phyloP scores from a whole-genome alignment of 1,140 invertebrate genomes.

The Holotrichia oblita region DNA sequence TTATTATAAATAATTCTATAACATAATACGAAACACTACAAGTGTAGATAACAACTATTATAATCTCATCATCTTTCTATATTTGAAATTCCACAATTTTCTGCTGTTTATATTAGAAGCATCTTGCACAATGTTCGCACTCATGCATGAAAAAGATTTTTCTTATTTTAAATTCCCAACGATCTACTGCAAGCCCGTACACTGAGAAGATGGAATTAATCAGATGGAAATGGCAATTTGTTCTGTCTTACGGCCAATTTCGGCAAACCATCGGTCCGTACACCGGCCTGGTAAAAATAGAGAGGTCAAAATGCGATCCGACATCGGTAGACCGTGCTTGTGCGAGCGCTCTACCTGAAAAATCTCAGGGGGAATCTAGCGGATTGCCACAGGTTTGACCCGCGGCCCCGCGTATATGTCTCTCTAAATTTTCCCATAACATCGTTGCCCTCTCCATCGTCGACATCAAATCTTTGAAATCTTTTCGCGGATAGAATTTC shows the following conservation, averaged over 20 bases:
- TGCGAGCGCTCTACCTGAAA: not conserved
- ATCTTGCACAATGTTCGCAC: too few species aligned
- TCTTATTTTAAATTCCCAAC: not conserved
- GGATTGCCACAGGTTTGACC: slow-evolving; percentile 10
- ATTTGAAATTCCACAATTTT: too few species aligned
- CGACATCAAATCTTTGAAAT: slow-evolving; percentile 13
- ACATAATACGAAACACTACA: too few species aligned
- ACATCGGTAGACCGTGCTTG: slow-evolving; percentile 10
- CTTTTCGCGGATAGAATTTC: slow-evolving; percentile 12
- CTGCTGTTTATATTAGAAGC: too few species aligned
- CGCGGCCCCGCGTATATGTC: slow-evolving; percentile 9
- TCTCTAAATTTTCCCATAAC: slow-evolving; percentile 8
- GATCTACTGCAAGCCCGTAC: not conserved
- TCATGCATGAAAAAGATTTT: not conserved
- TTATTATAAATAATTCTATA: too few species aligned
- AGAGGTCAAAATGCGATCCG: slow-evolving; percentile 1
- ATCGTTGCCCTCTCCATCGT: not conserved
- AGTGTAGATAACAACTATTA: too few species aligned
- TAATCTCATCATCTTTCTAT: too few species aligned
- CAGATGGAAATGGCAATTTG: slow-evolving; percentile 6
- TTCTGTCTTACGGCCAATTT: slow-evolving; percentile 7
- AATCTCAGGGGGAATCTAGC: slow-evolving; percentile 5
- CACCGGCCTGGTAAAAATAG: not conserved
- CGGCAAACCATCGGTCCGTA: slow-evolving; percentile 3
- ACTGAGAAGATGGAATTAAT: not conserved